These are phyloP conservation scores for Ganaspis brasiliensis DNA, from an alignment of 2,888 invertebrate species.

Conservation along the genomic window DNA sequence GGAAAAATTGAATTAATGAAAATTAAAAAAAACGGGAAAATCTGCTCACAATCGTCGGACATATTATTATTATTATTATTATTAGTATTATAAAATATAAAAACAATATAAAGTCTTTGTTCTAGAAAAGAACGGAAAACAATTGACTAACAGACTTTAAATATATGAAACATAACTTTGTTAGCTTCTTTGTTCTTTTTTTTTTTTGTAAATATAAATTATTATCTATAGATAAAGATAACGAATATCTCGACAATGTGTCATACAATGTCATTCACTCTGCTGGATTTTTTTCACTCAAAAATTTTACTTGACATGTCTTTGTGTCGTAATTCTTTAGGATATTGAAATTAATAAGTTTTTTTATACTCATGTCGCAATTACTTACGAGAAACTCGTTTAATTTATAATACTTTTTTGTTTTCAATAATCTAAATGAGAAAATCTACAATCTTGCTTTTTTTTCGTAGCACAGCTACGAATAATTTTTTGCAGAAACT, in stretches of 20 bases:
- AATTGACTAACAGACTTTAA: background rate
- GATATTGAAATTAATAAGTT: background rate
- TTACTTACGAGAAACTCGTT: conserved; percentile 3
- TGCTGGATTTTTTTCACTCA: background rate
- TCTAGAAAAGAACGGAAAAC: background rate
- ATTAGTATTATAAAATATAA: background rate
- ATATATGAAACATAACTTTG: background rate
- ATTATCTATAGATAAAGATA: conserved; percentile 2
- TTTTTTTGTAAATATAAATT: background rate
- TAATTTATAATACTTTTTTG: background rate
- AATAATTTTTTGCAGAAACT: background rate
- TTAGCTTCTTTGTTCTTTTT: background rate
- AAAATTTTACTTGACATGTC: background rate
- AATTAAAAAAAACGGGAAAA: background rate
- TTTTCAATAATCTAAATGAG: background rate
- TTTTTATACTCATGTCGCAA: background rate
- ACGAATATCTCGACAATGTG: background rate
- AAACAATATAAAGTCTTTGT: conserved; percentile 1
- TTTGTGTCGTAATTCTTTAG: background rate
- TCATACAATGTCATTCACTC: conserved; percentile 1
- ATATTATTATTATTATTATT: no score
- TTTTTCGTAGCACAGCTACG: conserved; percentile 37
- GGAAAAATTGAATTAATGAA: background rate
- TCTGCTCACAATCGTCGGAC: conserved; percentile 4
- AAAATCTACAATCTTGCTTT: background rate